phyloP scores from a whole-genome alignment of 2,797 vertebrate species.

The Eleutherodactylus coqui region DNA sequence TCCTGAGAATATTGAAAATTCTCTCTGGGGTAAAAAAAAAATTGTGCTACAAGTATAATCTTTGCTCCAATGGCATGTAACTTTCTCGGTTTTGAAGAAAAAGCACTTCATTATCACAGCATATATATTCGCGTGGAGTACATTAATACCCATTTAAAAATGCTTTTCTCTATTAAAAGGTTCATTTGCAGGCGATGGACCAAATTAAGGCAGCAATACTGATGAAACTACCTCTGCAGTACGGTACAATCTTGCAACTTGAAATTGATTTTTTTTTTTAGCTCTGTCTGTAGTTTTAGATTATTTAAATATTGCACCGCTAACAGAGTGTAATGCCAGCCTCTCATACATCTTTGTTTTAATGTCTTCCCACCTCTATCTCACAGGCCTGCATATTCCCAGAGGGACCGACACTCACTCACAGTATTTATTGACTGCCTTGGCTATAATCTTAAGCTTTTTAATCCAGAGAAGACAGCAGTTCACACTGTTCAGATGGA shows the following conservation, averaged over 20 bases:
- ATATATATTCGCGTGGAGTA: conserved; percentile 3
- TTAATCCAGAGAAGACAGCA: conserved; percentile 65
- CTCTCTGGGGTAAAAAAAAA: background rate
- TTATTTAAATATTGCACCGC: conserved; percentile 52
- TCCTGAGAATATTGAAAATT: background rate
- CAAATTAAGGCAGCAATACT: conserved; percentile 45
- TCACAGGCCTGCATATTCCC: conserved; percentile 35
- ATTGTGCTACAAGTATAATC: background rate
- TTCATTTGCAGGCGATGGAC: conserved; percentile 51
- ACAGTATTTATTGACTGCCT: conserved; percentile 56
- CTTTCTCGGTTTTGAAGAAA: background rate
- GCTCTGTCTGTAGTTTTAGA: conserved; percentile 22
- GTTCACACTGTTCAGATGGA: conserved; percentile 49
- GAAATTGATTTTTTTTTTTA: conserved; percentile 54
- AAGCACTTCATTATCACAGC: conserved; percentile 25
- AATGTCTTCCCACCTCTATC: conserved; percentile 16
- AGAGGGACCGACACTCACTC: conserved; percentile 46
- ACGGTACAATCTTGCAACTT: conserved; percentile 39
- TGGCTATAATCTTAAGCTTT: conserved; percentile 46
- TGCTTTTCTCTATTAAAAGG: conserved; percentile 52
- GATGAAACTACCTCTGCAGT: conserved; percentile 40
- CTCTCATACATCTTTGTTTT: conserved; percentile 48
- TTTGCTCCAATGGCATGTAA: background rate
- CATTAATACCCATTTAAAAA: conserved; percentile 51
- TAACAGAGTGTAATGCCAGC: conserved; percentile 38